These are phyloP conservation scores for Athetis lepigone DNA, from an alignment of 2,888 invertebrate genomes.

Conservation along the genomic window DNA sequence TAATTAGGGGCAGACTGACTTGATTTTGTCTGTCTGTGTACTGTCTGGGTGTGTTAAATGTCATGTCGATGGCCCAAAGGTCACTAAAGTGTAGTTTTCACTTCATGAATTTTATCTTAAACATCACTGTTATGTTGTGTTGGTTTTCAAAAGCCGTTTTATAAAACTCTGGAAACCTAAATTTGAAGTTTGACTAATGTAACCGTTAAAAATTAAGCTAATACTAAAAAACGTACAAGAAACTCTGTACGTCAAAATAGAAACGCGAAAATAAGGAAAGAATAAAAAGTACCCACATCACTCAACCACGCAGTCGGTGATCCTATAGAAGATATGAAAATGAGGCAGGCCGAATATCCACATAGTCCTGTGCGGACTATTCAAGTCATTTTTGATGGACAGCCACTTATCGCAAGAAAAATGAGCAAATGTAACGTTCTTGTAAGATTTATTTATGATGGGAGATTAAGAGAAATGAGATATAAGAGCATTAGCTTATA, in stretches of 20 bases:
- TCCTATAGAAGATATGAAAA: slow-evolving; percentile 50
- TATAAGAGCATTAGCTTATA: too few species aligned
- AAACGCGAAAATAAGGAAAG: slow-evolving; percentile 8
- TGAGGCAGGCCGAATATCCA: slow-evolving; percentile 36
- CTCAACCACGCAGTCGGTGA: slow-evolving; percentile 44
- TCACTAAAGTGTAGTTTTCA: too few species aligned
- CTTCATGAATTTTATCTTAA: too few species aligned
- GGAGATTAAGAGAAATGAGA: not conserved
- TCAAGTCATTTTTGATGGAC: slow-evolving; percentile 49
- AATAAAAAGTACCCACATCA: slow-evolving; percentile 54
- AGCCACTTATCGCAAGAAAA: slow-evolving; percentile 29
- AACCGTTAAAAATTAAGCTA: too few species aligned
- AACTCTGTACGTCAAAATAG: slow-evolving; percentile 3
- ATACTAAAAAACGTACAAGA: not conserved
- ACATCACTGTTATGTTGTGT: too few species aligned
- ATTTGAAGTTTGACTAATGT: too few species aligned
- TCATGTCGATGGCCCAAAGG: too few species aligned
- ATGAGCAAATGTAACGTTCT: slow-evolving; percentile 7
- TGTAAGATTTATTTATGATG: not conserved
- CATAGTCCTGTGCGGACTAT: slow-evolving; percentile 14
- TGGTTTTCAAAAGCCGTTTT: too few species aligned
- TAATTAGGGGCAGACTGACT: too few species aligned
- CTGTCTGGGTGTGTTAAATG: too few species aligned
- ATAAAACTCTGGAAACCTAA: too few species aligned
- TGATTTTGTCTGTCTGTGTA: too few species aligned